A percentile compares a stretch with the other conserved stretches of the same genome.
These are phyloP conservation scores for Eudyptes chrysolophus DNA, from an alignment of 2,113 vertebrate species.

Conservation along the genomic window DNA sequence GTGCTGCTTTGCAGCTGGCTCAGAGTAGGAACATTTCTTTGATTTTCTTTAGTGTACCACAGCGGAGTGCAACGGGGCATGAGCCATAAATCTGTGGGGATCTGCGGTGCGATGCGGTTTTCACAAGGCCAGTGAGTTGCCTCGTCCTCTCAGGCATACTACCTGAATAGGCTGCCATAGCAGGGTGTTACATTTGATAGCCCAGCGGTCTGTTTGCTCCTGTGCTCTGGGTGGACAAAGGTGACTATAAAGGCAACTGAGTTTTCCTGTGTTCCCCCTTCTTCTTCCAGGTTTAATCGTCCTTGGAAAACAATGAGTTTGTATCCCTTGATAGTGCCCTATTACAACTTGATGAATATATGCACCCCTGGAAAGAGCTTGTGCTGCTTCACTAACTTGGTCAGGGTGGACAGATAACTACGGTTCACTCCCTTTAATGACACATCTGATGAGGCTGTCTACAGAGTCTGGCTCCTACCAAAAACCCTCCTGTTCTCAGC, in stretches of 20 bases:
- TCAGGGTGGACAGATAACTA: not conserved
- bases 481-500: not conserved
- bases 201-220: not conserved
- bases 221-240: not conserved
- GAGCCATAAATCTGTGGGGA: not conserved
- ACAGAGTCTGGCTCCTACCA: not conserved
- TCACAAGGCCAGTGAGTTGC: accelerated
- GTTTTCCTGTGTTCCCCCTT: not conserved
- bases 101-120: accelerated
- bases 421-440: not conserved
- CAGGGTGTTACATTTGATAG: not conserved
- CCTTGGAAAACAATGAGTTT: not conserved
- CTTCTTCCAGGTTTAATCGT: not conserved
- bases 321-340: not conserved
- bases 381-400: not conserved
- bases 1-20: not conserved
- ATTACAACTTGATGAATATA: not conserved
- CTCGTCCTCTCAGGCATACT: accelerated
- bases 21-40: not conserved
- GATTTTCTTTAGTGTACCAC: not conserved
- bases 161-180: not conserved
- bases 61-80: accelerated
- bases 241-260: not conserved
- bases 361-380: not conserved
- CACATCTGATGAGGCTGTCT: not conserved